A percentile compares a stretch with the other conserved stretches of the same genome.
Evolutionary conservation across 2,797 vertebrate genomes (phyloP).

Genomic region (Synaphobranchus kaupii): DNA sequence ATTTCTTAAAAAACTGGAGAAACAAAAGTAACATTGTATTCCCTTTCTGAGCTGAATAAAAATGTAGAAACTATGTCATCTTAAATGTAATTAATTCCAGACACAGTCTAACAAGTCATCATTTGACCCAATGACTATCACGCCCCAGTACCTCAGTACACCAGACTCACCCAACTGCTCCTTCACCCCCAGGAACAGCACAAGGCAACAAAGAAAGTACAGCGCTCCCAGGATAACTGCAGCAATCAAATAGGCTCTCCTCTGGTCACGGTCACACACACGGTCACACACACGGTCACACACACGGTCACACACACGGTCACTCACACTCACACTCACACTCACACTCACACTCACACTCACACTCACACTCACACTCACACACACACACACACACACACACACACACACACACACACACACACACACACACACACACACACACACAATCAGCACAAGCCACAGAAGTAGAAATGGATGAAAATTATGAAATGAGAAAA

Average conservation of each 20-base stretch:
- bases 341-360: no score
- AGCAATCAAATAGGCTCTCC: slow-evolving; percentile 54
- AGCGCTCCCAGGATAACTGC: slow-evolving; percentile 54
- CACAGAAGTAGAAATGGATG: not conserved
- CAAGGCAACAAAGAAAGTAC: slow-evolving; percentile 58
- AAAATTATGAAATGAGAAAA: no score
- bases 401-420: no score
- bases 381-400: no score
- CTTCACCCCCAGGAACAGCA: slow-evolving; percentile 64
- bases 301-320: no score
- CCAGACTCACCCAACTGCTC: slow-evolving; percentile 58
- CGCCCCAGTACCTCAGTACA: not conserved
- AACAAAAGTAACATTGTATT: not conserved
- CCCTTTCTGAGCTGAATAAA: not conserved
- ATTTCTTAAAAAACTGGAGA: not conserved
- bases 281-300: slow-evolving; percentile 10
- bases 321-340: no score
- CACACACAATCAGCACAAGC: slow-evolving; percentile 6
- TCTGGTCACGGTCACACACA: slow-evolving; percentile 45
- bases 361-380: no score
- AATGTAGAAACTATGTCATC: no score
- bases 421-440: no score
- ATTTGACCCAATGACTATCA: not conserved
- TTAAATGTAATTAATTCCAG: no score
- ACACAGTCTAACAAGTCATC: no score